These are phyloP conservation scores for Notarius lentiginosus DNA, from an alignment of 2,113 vertebrate species.

Conservation along the genomic window DNA sequence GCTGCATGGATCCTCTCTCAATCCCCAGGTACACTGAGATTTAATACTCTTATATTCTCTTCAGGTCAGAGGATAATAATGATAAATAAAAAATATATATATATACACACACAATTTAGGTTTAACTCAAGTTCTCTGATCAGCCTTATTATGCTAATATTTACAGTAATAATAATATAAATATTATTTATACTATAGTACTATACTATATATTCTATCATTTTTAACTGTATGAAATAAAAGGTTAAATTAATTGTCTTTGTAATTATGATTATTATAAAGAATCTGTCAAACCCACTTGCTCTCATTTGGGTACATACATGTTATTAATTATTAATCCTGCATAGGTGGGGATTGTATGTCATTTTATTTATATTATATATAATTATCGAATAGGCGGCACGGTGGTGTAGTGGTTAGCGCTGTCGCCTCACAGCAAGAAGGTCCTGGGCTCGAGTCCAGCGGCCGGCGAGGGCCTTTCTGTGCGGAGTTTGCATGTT, in stretches of 20 bases:
- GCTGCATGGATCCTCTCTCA: conserved; percentile 61
- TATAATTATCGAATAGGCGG: neutral
- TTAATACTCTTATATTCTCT: neutral
- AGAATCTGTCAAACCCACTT: neutral
- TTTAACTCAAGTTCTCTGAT: neutral
- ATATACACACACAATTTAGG: neutral
- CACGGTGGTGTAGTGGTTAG: too few species aligned
- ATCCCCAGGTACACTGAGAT: conserved; percentile 54
- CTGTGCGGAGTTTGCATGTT: too few species aligned
- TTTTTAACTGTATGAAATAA: neutral
- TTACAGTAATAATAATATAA: too few species aligned
- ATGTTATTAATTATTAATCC: neutral
- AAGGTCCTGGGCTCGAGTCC: too few species aligned
- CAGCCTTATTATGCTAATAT: neutral
- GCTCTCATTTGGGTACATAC: neutral
- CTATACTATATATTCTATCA: too few species aligned
- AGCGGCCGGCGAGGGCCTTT: too few species aligned
- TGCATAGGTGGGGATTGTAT: neutral
- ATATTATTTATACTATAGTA: too few species aligned
- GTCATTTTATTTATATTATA: neutral
- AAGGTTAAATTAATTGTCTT: too few species aligned
- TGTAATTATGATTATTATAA: too few species aligned
- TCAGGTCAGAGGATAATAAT: neutral
- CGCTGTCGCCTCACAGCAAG: too few species aligned
- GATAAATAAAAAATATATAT: neutral